Conservation (phyloP, 2,113 vertebrate genomes). For the Scytalopus superciliaris region DNA sequence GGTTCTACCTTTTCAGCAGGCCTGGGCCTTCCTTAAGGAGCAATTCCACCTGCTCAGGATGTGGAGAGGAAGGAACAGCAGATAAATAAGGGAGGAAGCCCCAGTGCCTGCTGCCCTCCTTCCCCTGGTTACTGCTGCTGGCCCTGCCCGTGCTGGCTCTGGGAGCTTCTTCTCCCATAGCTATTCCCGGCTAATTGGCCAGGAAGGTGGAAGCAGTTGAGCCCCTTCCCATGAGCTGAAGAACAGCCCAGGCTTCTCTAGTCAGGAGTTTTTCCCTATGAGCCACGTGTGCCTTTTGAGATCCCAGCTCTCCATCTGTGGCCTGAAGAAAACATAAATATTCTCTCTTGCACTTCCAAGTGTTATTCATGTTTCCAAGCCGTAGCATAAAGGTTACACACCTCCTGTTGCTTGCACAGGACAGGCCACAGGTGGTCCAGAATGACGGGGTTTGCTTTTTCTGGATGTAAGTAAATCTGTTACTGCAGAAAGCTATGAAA, state of each 20-base stretch:
- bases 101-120: background rate
- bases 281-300: background rate
- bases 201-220: background rate
- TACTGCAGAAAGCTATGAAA: background rate
- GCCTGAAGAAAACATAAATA: background rate
- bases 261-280: background rate
- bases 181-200: background rate
- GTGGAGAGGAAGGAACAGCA: background rate
- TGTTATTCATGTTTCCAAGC: background rate
- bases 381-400: background rate
- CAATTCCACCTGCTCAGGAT: background rate
- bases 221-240: background rate
- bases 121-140: background rate
- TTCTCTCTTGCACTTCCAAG: background rate
- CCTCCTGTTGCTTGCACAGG: background rate
- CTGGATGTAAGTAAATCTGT: background rate
- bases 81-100: background rate
- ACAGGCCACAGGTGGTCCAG: background rate
- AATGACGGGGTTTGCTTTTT: background rate
- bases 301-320: background rate
- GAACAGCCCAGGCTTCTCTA: background rate
- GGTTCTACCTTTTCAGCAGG: background rate
- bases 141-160: background rate
- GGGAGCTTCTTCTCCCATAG: background rate
- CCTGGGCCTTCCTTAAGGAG: background rate